These are phyloP conservation scores for Plagiodera versicolora DNA, from an alignment of 2,888 invertebrate genomes.

Conservation along the genomic window DNA sequence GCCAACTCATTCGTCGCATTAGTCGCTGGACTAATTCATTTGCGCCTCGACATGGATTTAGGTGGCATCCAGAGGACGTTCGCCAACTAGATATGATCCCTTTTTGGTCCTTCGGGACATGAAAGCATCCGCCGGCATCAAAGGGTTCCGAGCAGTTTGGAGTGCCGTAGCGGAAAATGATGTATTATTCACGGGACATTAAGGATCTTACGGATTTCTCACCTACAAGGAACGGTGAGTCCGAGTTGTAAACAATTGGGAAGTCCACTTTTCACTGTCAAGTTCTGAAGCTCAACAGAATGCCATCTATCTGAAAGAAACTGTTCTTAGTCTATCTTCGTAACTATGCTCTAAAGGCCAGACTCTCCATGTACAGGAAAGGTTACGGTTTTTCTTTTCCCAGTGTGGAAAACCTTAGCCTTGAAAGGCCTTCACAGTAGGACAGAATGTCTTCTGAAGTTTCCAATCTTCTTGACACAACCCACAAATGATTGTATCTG, in stretches of 20 bases:
- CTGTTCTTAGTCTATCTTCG: too few relatives aligned
- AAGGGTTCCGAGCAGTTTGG: not conserved
- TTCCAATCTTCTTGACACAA: too few relatives aligned
- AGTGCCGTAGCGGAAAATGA: conserved; percentile 2
- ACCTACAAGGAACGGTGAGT: conserved; percentile 7
- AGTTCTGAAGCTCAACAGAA: too few relatives aligned
- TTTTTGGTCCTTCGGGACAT: not conserved
- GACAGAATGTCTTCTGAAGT: too few relatives aligned
- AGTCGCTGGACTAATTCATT: not conserved
- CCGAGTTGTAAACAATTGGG: not conserved
- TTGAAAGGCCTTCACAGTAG: too few relatives aligned
- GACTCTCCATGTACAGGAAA: too few relatives aligned
- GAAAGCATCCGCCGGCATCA: not conserved
- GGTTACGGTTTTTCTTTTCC: too few relatives aligned
- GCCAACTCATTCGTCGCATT: not conserved
- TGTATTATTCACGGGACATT: conserved; percentile 8
- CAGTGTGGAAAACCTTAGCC: too few relatives aligned
- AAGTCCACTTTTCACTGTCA: too few relatives aligned
- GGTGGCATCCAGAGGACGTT: not conserved
- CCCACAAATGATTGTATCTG: too few relatives aligned
- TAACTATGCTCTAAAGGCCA: too few relatives aligned
- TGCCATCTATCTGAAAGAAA: too few relatives aligned
- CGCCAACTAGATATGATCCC: not conserved
- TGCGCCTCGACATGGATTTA: not conserved
- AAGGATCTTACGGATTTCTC: conserved; percentile 3